Base-by-base conservation (phyloP, 2,888 invertebrate genomes). In the Hydraecia micacea region DNA sequence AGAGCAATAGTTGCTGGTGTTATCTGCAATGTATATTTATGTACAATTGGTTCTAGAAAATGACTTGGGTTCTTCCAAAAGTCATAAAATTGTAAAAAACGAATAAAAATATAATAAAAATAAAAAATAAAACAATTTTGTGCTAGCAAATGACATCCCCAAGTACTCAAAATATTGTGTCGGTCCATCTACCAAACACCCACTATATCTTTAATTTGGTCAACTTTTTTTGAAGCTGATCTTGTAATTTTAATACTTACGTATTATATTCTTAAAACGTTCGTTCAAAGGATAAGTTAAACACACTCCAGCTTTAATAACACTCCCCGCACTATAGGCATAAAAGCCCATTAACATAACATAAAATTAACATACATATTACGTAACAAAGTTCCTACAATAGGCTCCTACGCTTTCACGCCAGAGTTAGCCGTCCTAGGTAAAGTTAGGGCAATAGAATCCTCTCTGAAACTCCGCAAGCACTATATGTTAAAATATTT, bases 301-400 rank as follows among this genome's bases (percentile, higher is more conserved):
- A 83, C n/a, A 60, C 52, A 49, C 55, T 36, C 28, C 36, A 46
- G 55, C 36, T 55, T 79, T 60, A 67, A 52, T 77, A 67, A 60
- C 52, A 78, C 32, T 46, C 18, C 36, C n/a, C 9, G 28, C 15
- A 52, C 55, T 55, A 55, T 77, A 65, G 58, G 36, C 52, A 52
- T 73, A 49, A 73, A 62, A n/a, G 62, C 11, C 36, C 46, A 62
- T 81, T 81, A 86, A 68, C 86, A 63, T 67, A 67, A 62, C 81
- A 81, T 77, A 52, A 88, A 84, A 89, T 88, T 89, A 75, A 73
- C 87, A 88, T 88, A 86, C 77, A 86, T 86, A 88, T 88, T 81
- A 86, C 70, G 79, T 80, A 79, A 81, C 85, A 77, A 88, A 85
- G 82, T 86, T 82, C 52, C 67, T 11, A 77, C 78, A 78, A 80